Percentiles rank a stretch among this genome's conserved stretches.
Conservation (phyloP, 2,888 invertebrate genomes). For the Aspidiotus rigidus region DNA sequence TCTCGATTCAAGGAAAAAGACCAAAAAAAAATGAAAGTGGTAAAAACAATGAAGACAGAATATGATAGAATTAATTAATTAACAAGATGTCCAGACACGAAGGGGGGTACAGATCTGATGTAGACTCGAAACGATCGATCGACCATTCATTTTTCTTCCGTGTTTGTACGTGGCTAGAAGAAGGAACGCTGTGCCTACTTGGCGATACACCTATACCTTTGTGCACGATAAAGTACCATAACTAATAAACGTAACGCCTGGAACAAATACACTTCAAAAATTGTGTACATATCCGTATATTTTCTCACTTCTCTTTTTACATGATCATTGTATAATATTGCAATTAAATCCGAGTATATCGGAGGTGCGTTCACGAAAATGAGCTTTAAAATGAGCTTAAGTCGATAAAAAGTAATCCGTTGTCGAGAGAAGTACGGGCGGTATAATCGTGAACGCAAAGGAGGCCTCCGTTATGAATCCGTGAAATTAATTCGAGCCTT, state of each 20-base stretch:
- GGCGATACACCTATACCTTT: constrained; percentile 4
- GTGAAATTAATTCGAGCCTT: constrained; percentile 1
- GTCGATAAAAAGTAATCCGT: no score
- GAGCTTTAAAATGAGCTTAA: no score
- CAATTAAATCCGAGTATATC: no score
- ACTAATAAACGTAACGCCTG: constrained; percentile 9
- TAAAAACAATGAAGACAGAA: not conserved
- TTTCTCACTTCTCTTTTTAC: no score
- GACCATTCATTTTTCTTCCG: constrained; percentile 3
- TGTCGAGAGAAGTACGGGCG: no score
- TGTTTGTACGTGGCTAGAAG: not conserved
- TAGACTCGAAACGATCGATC: not conserved
- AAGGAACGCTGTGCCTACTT: not conserved
- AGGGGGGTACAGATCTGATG: not conserved
- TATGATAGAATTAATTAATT: not conserved
- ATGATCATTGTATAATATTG: no score
- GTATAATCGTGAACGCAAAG: no score
- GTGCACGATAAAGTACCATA: constrained; percentile 10
- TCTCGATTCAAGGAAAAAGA: not conserved
- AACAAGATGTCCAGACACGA: not conserved
- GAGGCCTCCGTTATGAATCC: not conserved
- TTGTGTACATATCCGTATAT: not conserved
- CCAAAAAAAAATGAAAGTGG: not conserved
- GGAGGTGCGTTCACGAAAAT: no score
- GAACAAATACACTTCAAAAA: not conserved